Evolutionary conservation across 2,797 vertebrate genomes (phyloP).

Genomic region (Lithobates sylvaticus): DNA sequence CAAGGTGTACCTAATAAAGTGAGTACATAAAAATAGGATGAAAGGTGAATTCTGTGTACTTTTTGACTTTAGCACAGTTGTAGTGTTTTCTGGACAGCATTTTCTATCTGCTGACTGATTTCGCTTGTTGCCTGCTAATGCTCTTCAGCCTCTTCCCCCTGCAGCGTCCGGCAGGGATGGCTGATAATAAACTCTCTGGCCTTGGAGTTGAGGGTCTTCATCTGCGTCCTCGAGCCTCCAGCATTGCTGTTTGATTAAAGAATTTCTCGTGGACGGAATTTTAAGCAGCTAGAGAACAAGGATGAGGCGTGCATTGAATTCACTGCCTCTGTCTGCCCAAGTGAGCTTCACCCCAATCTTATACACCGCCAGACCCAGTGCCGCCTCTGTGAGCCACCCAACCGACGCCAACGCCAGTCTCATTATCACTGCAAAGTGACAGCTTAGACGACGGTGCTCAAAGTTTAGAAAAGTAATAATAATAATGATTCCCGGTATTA

Average conservation of each 20-base stretch:
- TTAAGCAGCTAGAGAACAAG: constrained; percentile 19
- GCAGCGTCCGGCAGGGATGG: background rate
- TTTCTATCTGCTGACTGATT: background rate
- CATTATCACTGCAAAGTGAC: constrained; percentile 16
- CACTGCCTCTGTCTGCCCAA: background rate
- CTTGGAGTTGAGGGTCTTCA: constrained; percentile 13
- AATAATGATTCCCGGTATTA: constrained; percentile 10
- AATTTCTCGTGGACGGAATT: constrained; percentile 36
- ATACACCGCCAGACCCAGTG: background rate
- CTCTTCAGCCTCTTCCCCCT: background rate
- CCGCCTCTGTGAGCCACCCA: background rate
- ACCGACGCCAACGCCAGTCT: background rate
- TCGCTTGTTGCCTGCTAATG: background rate
- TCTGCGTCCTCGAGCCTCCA: constrained; percentile 26
- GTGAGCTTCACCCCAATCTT: background rate
- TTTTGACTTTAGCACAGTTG: background rate
- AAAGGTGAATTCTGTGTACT: background rate
- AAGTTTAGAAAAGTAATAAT: constrained; percentile 36
- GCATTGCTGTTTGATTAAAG: constrained; percentile 44
- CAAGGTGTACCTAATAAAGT: no score
- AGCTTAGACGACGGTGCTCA: constrained; percentile 17
- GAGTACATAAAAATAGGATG: background rate
- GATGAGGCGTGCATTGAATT: constrained; percentile 29
- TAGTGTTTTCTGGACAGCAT: background rate
- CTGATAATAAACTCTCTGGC: constrained; percentile 17